phyloP scores from a whole-genome alignment of 2,888 invertebrate genomes.

The Eucriotettix oculatus region DNA sequence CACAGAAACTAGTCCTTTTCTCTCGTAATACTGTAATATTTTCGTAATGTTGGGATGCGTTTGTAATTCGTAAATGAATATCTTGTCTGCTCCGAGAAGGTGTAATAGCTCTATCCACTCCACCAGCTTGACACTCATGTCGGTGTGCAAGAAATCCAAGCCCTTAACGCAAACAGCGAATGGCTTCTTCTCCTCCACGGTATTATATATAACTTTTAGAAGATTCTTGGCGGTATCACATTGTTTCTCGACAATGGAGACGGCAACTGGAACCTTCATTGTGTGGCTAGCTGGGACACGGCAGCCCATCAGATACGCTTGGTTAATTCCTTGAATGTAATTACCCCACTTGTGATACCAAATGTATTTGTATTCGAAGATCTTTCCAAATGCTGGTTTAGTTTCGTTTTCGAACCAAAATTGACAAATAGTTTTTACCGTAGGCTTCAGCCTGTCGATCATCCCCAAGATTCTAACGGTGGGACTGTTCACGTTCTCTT shows the following conservation, averaged over 20 bases:
- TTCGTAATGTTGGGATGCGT: conserved; percentile 24
- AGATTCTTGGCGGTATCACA: conserved; percentile 22
- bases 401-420: conserved; percentile 16
- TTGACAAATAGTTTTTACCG: conserved; percentile 17
- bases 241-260: conserved; percentile 20
- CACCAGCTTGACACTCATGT: conserved; percentile 23
- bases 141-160: conserved; percentile 25
- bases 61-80: conserved; percentile 26
- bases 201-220: conserved; percentile 18
- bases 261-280: conserved; percentile 17
- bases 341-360: conserved; percentile 24
- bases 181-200: conserved; percentile 17
- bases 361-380: conserved; percentile 20
- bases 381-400: conserved; percentile 15
- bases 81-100: conserved; percentile 27
- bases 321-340: conserved; percentile 19
- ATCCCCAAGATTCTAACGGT: conserved; percentile 21
- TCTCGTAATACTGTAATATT: conserved; percentile 17
- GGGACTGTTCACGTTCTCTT: conserved; percentile 14
- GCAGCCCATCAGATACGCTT: conserved; percentile 23
- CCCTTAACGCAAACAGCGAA: conserved; percentile 28
- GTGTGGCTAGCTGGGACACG: conserved; percentile 15
- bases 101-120: conserved; percentile 29
- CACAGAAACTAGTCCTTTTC: not conserved
- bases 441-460: conserved; percentile 20